phyloP scores from a whole-genome alignment of 1,140 invertebrate genomes.

The Lethrus apterus region DNA sequence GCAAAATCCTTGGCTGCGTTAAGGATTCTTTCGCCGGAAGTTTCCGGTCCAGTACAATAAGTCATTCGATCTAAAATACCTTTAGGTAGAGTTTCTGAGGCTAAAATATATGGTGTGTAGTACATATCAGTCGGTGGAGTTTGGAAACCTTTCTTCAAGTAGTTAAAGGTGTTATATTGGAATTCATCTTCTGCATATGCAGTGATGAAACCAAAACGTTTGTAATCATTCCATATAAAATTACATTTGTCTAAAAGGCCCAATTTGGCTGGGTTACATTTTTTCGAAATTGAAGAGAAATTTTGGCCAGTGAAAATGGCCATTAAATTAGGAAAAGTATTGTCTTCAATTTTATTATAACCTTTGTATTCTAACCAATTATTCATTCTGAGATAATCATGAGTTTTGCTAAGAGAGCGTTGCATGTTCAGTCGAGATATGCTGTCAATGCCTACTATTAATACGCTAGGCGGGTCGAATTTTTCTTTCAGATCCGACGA shows the following conservation, averaged over 20 bases:
- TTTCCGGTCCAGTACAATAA: slow-evolving; percentile 49
- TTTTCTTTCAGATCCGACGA: slow-evolving; percentile 12
- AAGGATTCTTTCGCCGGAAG: slow-evolving; percentile 49
- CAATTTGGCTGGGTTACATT: slow-evolving; percentile 46
- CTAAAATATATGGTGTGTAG: slow-evolving; percentile 54
- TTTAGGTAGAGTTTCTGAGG: slow-evolving; percentile 46
- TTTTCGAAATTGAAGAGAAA: slow-evolving; percentile 41
- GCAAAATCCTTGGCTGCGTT: slow-evolving; percentile 54
- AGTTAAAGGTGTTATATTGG: slow-evolving; percentile 55
- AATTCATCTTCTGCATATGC: slow-evolving; percentile 57
- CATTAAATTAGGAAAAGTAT: slow-evolving; percentile 78
- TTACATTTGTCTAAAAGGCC: slow-evolving; percentile 50
- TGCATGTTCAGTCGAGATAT: slow-evolving; percentile 71
- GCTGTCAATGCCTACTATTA: slow-evolving; percentile 75
- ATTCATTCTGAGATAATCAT: slow-evolving; percentile 50
- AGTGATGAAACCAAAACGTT: slow-evolving; percentile 52
- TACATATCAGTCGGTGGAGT: slow-evolving; percentile 67
- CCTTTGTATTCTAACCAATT: slow-evolving; percentile 49
- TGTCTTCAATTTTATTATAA: slow-evolving; percentile 66
- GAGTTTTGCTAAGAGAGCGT: slow-evolving; percentile 67
- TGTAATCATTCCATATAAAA: slow-evolving; percentile 57
- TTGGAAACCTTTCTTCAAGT: slow-evolving; percentile 52
- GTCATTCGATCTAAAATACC: slow-evolving; percentile 35
- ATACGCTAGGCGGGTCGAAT: slow-evolving; percentile 49
- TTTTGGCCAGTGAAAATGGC: slow-evolving; percentile 63